These are phyloP conservation scores for Oscheius sp. DNA, from an alignment of 2,888 invertebrate genomes.

Conservation along the genomic window DNA sequence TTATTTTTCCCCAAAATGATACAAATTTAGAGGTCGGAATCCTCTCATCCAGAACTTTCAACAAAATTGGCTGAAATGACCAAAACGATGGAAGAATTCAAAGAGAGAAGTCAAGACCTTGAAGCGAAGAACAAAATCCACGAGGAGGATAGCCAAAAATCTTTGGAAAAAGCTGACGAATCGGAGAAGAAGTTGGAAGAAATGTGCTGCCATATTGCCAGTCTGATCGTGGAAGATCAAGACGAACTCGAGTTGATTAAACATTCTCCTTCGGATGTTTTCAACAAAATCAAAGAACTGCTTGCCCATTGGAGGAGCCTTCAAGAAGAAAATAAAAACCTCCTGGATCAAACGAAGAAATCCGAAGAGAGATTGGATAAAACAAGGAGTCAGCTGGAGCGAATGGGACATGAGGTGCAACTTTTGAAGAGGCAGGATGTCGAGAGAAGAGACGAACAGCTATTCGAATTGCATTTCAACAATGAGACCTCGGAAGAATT, in stretches of 20 bases:
- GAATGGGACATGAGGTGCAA: conserved; percentile 38
- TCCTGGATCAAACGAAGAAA: conserved; percentile 3
- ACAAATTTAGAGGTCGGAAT: conserved; percentile 10
- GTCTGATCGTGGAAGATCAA: conserved; percentile 12
- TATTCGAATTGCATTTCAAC: conserved; percentile 37
- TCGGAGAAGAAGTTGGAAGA: conserved; percentile 9
- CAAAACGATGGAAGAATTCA: conserved; percentile 34
- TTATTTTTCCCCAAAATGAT: neutral
- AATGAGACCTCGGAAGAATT: conserved; percentile 34
- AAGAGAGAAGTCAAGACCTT: conserved; percentile 33
- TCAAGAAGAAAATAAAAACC: conserved; percentile 3
- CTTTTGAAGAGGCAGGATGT: conserved; percentile 35
- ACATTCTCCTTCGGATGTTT: conserved; percentile 1
- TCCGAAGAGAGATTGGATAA: conserved; percentile 13
- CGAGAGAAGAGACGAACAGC: conserved; percentile 23
- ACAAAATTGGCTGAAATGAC: conserved; percentile 36
- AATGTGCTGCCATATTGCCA: conserved; percentile 17
- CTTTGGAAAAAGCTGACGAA: neutral
- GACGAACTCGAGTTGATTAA: conserved; percentile 5
- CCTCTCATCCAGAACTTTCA: conserved; percentile 34
- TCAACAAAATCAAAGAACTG: neutral
- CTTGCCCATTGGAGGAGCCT: neutral
- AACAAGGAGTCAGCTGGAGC: conserved; percentile 24
- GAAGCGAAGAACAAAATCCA: conserved; percentile 24
- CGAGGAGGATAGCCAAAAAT: neutral